These are phyloP conservation scores for Ictidomys tridecemlineatus DNA, from an alignment of 2,113 vertebrate genomes.

Conservation along the genomic window DNA sequence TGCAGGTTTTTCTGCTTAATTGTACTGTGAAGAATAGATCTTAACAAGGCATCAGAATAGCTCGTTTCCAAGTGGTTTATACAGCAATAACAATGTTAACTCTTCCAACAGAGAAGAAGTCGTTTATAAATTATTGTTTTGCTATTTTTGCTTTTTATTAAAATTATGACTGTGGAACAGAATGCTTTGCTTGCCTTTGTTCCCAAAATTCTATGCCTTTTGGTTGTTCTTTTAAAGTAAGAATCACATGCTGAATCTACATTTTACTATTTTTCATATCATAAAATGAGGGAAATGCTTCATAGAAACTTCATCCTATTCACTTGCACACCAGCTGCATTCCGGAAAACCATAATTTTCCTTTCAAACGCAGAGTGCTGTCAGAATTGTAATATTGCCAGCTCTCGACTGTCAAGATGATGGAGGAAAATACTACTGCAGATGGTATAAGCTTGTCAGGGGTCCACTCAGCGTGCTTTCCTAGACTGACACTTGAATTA, in stretches of 20 bases:
- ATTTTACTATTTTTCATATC: conserved; percentile 76
- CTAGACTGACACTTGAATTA: conserved; percentile 59
- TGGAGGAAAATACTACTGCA: conserved; percentile 69
- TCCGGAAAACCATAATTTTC: conserved; percentile 82
- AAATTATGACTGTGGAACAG: conserved; percentile 66
- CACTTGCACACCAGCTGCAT: conserved; percentile 77
- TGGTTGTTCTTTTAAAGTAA: conserved; percentile 65
- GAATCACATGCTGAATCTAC: conserved; percentile 65
- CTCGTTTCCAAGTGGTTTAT: conserved; percentile 62
- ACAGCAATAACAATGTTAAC: conserved; percentile 63
- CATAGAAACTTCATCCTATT: conserved; percentile 63
- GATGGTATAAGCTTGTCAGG: conserved; percentile 60
- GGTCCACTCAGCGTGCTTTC: neutral
- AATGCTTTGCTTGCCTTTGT: conserved; percentile 72
- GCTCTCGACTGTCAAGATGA: conserved; percentile 73
- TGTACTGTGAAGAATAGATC: conserved; percentile 7
- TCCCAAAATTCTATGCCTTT: conserved; percentile 47
- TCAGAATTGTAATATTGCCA: conserved; percentile 75
- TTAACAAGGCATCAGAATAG: conserved; percentile 55
- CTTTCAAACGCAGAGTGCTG: conserved; percentile 71
- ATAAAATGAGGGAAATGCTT: conserved; percentile 61
- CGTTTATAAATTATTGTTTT: conserved; percentile 73
- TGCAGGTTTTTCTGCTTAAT: neutral
- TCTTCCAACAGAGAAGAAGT: conserved; percentile 52
- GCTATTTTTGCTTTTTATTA: conserved; percentile 78